Evolutionary conservation across 2,113 vertebrate genomes (phyloP).

Genomic region (Trinectes maculatus): DNA sequence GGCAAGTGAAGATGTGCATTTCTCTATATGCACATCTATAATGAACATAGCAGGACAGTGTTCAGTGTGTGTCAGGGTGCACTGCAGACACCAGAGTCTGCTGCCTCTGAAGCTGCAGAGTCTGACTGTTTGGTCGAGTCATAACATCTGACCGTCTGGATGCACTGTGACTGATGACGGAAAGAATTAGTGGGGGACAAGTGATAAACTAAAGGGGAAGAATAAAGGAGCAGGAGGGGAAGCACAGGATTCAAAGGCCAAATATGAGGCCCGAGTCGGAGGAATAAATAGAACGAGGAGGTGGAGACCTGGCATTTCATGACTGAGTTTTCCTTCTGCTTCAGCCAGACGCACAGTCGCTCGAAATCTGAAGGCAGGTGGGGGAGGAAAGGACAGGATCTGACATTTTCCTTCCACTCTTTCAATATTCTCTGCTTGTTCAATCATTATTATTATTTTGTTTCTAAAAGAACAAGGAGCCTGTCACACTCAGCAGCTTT

Average conservation of each 20-base stretch:
- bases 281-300: background rate
- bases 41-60: background rate
- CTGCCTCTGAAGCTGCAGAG: background rate
- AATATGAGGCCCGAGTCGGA: too few species aligned
- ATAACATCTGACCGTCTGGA: slow-evolving; percentile 3
- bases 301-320: slow-evolving; percentile 31
- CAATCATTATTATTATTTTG: background rate
- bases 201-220: slow-evolving; percentile 2
- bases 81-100: slow-evolving; percentile 5
- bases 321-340: background rate
- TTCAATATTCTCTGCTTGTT: slow-evolving; percentile 3
- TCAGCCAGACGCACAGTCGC: slow-evolving; percentile 31
- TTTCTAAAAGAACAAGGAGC: slow-evolving; percentile 19
- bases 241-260: background rate
- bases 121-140: too few species aligned
- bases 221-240: background rate
- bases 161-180: slow-evolving; percentile 7
- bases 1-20: slow-evolving; percentile 10
- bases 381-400: slow-evolving; percentile 17
- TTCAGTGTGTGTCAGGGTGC: slow-evolving; percentile 4
- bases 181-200: slow-evolving; percentile 5
- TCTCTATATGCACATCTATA: background rate
- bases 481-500: background rate
- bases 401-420: slow-evolving; percentile 28
- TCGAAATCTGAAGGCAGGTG: slow-evolving; percentile 29